Conservation (phyloP, 2,888 invertebrate species). For the Thereva unica region DNA sequence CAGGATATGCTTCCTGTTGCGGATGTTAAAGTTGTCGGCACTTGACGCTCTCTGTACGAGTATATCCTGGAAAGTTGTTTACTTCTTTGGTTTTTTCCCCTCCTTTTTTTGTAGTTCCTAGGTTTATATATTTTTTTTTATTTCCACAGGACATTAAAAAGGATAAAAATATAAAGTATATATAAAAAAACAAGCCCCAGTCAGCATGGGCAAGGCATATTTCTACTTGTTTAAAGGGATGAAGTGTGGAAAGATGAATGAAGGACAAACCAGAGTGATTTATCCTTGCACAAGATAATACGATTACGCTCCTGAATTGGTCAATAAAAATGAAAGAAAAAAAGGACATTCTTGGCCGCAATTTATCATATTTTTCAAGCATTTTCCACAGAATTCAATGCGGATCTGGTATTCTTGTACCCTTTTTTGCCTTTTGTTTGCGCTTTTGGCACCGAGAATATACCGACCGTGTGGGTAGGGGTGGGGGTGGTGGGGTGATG, state of each 20-base stretch:
- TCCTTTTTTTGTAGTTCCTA: background rate
- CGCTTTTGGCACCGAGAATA: too few species aligned
- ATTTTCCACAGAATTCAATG: conserved; percentile 21
- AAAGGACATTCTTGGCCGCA: conserved; percentile 35
- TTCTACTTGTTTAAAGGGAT: too few species aligned
- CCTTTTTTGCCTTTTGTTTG: background rate
- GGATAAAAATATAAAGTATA: conserved; percentile 6
- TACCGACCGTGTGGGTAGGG: background rate
- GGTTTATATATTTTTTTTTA: conserved; percentile 7
- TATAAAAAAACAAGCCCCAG: conserved; percentile 1
- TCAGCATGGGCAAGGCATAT: background rate
- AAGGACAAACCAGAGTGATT: conserved; percentile 34
- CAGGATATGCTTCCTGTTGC: conserved; percentile 28
- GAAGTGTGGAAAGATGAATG: conserved; percentile 25
- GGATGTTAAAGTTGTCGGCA: conserved; percentile 37
- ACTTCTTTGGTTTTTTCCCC: conserved; percentile 1
- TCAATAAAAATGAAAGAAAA: conserved; percentile 39
- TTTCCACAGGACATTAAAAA: conserved; percentile 20
- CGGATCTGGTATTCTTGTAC: background rate
- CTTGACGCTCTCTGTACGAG: conserved; percentile 9
- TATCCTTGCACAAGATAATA: conserved; percentile 39
- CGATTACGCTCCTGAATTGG: conserved; percentile 40
- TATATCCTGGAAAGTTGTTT: conserved; percentile 18
- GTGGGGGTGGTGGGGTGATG: background rate
- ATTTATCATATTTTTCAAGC: conserved; percentile 40